phyloP scores from a whole-genome alignment of 1,140 invertebrate species.

The Drosophila kepulauana region DNA sequence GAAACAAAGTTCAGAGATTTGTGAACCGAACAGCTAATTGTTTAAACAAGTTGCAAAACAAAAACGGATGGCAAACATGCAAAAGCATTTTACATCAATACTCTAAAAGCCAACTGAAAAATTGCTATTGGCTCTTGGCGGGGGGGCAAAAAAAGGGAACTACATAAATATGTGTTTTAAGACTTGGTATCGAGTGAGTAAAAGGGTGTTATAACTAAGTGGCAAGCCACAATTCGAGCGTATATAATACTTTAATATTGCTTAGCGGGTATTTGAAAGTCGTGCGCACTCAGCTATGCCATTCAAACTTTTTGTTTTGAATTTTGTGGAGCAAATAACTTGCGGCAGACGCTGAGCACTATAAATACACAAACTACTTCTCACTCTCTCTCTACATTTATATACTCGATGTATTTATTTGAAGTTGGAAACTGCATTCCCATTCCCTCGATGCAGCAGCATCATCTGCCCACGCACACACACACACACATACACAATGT shows the following conservation, averaged over 20 bases:
- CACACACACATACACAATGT: not conserved
- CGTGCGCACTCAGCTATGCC: no score
- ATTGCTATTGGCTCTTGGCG: no score
- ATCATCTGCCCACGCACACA: conserved; percentile 20
- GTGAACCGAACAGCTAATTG: conserved; percentile 61
- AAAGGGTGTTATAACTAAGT: no score
- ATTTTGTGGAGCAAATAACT: conserved; percentile 28
- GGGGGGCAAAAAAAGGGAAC: not conserved
- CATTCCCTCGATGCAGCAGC: conserved; percentile 18
- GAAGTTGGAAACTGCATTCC: conserved; percentile 40
- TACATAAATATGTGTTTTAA: conserved; percentile 6
- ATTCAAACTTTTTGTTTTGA: conserved; percentile 9
- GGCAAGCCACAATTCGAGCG: no score
- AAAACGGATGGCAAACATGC: conserved; percentile 45
- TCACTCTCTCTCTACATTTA: not conserved
- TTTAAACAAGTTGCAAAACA: conserved; percentile 51
- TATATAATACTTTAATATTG: no score
- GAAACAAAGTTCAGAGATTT: conserved; percentile 35
- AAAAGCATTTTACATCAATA: conserved; percentile 59
- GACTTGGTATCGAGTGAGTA: no score
- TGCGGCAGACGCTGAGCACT: conserved; percentile 5
- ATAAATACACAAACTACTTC: conserved; percentile 20
- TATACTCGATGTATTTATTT: conserved; percentile 38
- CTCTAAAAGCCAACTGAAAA: conserved; percentile 45
- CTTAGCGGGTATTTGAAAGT: no score